Evolutionary conservation across 2,888 invertebrate genomes (phyloP).

Genomic region (Rhamnusium bicolor): DNA sequence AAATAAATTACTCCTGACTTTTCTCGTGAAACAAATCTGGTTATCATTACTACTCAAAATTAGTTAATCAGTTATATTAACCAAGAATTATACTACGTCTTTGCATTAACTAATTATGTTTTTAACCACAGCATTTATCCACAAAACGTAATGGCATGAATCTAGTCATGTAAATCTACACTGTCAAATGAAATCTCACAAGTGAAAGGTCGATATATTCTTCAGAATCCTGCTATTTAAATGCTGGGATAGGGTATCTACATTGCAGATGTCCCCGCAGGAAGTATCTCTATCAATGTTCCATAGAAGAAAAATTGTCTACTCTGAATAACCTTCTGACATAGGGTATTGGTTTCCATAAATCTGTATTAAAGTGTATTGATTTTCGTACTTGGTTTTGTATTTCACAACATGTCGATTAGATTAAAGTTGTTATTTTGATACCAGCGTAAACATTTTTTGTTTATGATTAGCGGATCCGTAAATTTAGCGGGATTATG

Average conservation of each 20-base stretch:
- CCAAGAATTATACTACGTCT: too few relatives aligned
- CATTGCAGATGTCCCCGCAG: slow-evolving; percentile 11
- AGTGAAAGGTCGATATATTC: not conserved
- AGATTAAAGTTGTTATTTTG: not conserved
- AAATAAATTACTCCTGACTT: too few relatives aligned
- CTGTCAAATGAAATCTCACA: not conserved
- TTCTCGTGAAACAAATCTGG: too few relatives aligned
- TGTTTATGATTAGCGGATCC: not conserved
- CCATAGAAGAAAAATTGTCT: slow-evolving; percentile 1
- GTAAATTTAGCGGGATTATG: not conserved
- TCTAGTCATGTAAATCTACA: not conserved
- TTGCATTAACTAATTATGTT: too few relatives aligned
- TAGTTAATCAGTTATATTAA: too few relatives aligned
- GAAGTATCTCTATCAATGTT: slow-evolving; percentile 14
- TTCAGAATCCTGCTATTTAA: not conserved
- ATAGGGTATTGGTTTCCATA: slow-evolving; percentile 11
- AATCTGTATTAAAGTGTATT: slow-evolving; percentile 6
- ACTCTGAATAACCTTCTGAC: not conserved
- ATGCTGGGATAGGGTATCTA: not conserved
- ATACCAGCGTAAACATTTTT: not conserved
- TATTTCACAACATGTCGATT: not conserved
- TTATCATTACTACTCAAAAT: too few relatives aligned
- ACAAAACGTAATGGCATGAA: not conserved
- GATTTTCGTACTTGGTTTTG: not conserved
- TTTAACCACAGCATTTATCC: not conserved